Evolutionary conservation across 1,140 invertebrate species (phyloP), one percentile per base, ranked within the genome.

Genomic region (Monomorium pharaonis): DNA sequence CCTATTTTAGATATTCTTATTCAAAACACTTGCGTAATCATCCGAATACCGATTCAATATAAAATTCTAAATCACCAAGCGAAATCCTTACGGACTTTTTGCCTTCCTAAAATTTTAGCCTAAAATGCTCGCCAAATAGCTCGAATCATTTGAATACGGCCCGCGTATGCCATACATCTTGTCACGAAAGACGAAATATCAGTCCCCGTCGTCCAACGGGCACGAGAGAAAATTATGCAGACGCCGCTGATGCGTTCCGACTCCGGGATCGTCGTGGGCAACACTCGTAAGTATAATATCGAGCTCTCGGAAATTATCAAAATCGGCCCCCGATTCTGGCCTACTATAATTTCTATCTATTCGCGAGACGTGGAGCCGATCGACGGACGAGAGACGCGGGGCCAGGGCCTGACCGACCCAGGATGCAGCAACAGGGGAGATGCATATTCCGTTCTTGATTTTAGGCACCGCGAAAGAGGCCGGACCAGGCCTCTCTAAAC

Each of bases 191-290:
- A 72, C 67, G 10, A 74, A 58, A 58, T 42, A 47, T 76, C 12
- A 7, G 62, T 85, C 74, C 27, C 21, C 67, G 44, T 70, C 21
- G 24, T 49, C 30, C 16, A 16, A 24, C 42, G 24, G n/a, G 65
- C 86, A 84, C 86, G 77, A 81, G 69, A 65, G 63, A 81, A 70
- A 85, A 92, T 92, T 92, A 92, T 91, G 90, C 86, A 92, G 92
- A 92, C 92, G 87, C 89, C 62, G 77, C 49, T 44, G 69, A 24
- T 60, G 85, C 78, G 90, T 86, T 89, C 84, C 47, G 85, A 87
- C 30, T 76, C n/a, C n/a, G 87, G 88, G 89, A 90, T 86, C 33
- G 62, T 88, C 88, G 77, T 74, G 77, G 86, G 24, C 51, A 87
- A 89, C 76, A 86, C 83, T 87, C 67, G 88, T 86, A 90, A 89